phyloP scores from a whole-genome alignment of 2,113 vertebrate species.

The Rousettus leschenaultii region DNA sequence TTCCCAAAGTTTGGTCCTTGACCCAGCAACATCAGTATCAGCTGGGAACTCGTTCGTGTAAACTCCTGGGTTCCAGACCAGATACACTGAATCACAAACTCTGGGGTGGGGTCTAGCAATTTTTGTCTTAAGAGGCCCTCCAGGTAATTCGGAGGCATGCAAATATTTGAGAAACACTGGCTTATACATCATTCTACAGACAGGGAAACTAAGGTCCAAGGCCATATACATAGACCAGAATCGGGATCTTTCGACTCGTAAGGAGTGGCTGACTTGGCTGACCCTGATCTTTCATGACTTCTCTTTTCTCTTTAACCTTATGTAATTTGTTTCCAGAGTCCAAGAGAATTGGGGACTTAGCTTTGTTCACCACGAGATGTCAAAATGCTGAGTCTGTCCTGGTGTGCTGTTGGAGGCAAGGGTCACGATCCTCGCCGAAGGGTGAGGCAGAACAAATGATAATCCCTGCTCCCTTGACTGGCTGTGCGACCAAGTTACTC shows the following conservation, averaged over 20 bases:
- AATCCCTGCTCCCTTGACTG: background rate
- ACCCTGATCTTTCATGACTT: background rate
- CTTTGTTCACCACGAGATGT: slow-evolving; percentile 4
- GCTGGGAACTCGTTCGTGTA: background rate
- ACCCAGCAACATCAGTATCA: background rate
- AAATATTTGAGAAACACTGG: background rate
- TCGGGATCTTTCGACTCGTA: background rate
- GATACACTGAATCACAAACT: background rate
- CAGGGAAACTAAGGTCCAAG: background rate
- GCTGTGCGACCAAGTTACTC: background rate
- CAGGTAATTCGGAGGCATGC: background rate
- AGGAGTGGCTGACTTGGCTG: background rate
- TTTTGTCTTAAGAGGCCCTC: background rate
- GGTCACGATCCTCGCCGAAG: background rate
- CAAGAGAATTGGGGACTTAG: background rate
- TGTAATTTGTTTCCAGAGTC: background rate
- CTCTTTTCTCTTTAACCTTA: background rate
- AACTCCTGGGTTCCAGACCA: background rate
- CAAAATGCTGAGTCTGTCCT: background rate
- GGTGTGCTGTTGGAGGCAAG: background rate
- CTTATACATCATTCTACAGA: background rate
- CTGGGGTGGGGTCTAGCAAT: background rate
- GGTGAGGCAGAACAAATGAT: background rate
- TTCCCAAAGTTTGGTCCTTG: background rate
- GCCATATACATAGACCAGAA: background rate